These are phyloP conservation scores for Xiphias gladius DNA, from an alignment of 2,113 vertebrate species.

Conservation along the genomic window DNA sequence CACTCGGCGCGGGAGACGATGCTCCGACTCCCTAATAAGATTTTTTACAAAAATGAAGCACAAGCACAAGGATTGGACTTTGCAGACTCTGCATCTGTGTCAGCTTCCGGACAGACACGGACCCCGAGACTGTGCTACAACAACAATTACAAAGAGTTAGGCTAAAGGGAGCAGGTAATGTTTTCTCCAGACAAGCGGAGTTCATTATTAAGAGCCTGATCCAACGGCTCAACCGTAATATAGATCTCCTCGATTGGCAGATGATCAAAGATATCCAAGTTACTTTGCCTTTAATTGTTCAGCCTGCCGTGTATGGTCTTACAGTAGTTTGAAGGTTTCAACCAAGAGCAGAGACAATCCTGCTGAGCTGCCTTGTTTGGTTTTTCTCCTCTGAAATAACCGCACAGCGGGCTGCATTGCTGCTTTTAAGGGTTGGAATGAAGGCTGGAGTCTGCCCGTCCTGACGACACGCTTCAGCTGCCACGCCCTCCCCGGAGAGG, in stretches of 20 bases:
- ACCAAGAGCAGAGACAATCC: conserved; percentile 4
- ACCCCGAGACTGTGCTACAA: not conserved
- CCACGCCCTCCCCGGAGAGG: too few species aligned
- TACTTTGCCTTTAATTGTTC: conserved; percentile 19
- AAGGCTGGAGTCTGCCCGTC: not conserved
- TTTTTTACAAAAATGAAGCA: too few species aligned
- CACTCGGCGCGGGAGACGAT: too few species aligned
- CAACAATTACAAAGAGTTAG: not conserved
- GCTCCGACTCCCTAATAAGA: too few species aligned
- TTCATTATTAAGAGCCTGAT: conserved; percentile 25
- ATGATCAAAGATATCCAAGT: conserved; percentile 51
- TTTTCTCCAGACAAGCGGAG: not conserved
- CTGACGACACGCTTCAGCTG: not conserved
- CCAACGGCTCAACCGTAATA: conserved; percentile 13
- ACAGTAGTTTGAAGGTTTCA: conserved; percentile 38
- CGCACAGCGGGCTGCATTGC: not conserved
- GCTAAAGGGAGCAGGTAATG: not conserved
- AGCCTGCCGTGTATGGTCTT: not conserved
- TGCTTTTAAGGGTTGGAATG: conserved; percentile 2
- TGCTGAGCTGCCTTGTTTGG: conserved; percentile 11
- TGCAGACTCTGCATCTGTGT: too few species aligned
- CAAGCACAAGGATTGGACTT: too few species aligned
- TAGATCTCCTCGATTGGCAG: conserved; percentile 29
- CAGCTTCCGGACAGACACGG: too few species aligned
- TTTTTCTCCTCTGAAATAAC: conserved; percentile 3